Base-by-base conservation (phyloP, 2,888 invertebrate genomes). In the Leptinotarsa rubiginosa region DNA sequence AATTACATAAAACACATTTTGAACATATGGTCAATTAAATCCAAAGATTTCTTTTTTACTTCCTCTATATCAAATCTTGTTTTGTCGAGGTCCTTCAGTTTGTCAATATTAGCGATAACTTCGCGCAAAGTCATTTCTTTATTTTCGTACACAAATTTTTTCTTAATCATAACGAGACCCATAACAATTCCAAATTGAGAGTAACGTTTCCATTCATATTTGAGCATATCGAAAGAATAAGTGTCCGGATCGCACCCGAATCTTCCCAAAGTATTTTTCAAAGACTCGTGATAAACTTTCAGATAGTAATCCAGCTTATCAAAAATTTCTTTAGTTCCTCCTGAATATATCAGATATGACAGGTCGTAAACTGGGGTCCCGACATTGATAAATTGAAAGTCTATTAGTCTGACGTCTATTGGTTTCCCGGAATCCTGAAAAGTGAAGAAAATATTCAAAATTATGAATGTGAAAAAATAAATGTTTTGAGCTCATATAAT, bases 301-400 rank as follows among this genome's bases (percentile, higher is more conserved):
- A 87, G 74, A 41, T 84, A 81, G 22, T 82, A 69, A 41, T 87
- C 82, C 10, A 83, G 81, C 47, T 85, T 77, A 56, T 82, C 75
- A 5, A 86, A 80, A 16, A 83, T 72, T 16, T 83, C 80, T 65
- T 82, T 83, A 3, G 81, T 77, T 12, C 83, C 81, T 49, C 84
- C 84, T 4, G 84, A 83, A 73, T 84, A 86, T 13, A 87, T 78
- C 76, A 84, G 81, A 75, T 87, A 87, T 4, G 84, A 78, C 54
- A 88, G 69, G 72, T 88, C 88, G 47, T 79, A 75, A 4, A 82
- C 84, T 0, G 85, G 84, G 1, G 71, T 56, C 13, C 74, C 73
- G 3, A 65, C 22, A 47, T 56, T 66, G 4, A 47, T 16, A 5
- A 72, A 5, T 73, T 78, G 78, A 12, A 77, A 78, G 56, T 78